Conservation (phyloP, 2,888 invertebrate species). For the Ectobius pallidus region DNA sequence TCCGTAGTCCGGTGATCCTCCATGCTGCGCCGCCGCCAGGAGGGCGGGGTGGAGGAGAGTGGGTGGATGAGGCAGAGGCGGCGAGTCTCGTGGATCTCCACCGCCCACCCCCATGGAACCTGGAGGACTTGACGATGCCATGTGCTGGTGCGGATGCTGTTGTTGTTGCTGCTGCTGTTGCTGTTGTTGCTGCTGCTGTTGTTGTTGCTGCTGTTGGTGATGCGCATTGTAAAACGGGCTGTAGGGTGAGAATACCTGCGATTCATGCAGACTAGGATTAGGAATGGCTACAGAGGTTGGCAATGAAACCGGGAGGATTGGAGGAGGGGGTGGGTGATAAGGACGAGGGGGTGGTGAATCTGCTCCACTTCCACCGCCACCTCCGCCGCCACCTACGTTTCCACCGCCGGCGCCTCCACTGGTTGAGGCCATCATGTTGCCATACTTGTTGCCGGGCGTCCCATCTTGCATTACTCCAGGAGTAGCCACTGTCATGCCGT, state of each 20-base stretch:
- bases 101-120: constrained; percentile 66
- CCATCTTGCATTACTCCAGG: constrained; percentile 54
- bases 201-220: constrained; percentile 59
- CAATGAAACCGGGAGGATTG: constrained; percentile 86
- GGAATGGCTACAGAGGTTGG: constrained; percentile 97
- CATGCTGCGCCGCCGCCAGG: constrained; percentile 81
- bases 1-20: constrained; percentile 80
- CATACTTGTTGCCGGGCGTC: constrained; percentile 42
- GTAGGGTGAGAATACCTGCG: constrained; percentile 91
- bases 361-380: constrained; percentile 50
- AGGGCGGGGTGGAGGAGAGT: constrained; percentile 86
- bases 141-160: constrained; percentile 52
- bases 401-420: constrained; percentile 49
- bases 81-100: constrained; percentile 76
- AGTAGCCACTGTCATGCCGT: constrained; percentile 72
- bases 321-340: constrained; percentile 72
- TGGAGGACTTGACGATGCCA: constrained; percentile 59
- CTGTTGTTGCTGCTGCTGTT: constrained; percentile 53
- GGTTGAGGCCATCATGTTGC: constrained; percentile 44
- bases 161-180: constrained; percentile 56
- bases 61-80: constrained; percentile 79
- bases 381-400: constrained; percentile 53
- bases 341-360: constrained; percentile 72
- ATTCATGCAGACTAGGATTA: constrained; percentile 93
- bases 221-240: constrained; percentile 82